These are phyloP conservation scores for Chaetogeoica ovagalla DNA, from an alignment of 2,888 invertebrate genomes.

Conservation along the genomic window DNA sequence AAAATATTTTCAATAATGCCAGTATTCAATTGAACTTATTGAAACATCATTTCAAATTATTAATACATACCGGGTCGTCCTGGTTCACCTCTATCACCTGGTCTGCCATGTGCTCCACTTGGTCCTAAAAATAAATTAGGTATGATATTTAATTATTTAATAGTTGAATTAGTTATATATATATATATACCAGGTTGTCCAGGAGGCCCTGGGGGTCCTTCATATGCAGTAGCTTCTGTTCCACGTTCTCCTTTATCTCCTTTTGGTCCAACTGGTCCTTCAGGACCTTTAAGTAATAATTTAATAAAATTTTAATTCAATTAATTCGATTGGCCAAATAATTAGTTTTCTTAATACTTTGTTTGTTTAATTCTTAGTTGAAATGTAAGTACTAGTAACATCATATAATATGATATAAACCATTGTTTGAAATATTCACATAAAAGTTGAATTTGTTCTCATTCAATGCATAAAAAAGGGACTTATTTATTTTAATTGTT, in stretches of 20 bases:
- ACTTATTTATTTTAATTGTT: no score
- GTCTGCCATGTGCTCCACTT: constrained; percentile 73
- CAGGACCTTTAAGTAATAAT: constrained; percentile 59
- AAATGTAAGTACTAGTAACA: no score
- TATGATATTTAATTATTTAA: not conserved
- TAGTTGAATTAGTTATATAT: not conserved
- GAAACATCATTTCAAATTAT: not conserved
- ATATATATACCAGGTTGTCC: constrained; percentile 67
- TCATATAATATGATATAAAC: no score
- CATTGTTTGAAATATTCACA: no score
- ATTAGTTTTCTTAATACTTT: no score
- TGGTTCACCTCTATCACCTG: constrained; percentile 75
- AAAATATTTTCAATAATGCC: no score
- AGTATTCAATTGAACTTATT: no score
- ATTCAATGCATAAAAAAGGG: no score
- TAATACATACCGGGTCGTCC: constrained; percentile 68
- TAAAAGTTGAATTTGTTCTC: no score
- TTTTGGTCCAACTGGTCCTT: constrained; percentile 68
- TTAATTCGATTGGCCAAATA: not conserved
- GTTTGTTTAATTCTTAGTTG: no score
- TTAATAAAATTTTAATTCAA: not conserved
- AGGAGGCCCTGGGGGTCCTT: constrained; percentile 73
- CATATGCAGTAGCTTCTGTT: constrained; percentile 72
- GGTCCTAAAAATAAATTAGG: constrained; percentile 62
- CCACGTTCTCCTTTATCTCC: constrained; percentile 77